Conservation (phyloP, 1,140 invertebrate genomes). For the Drosophila rhopaloa region DNA sequence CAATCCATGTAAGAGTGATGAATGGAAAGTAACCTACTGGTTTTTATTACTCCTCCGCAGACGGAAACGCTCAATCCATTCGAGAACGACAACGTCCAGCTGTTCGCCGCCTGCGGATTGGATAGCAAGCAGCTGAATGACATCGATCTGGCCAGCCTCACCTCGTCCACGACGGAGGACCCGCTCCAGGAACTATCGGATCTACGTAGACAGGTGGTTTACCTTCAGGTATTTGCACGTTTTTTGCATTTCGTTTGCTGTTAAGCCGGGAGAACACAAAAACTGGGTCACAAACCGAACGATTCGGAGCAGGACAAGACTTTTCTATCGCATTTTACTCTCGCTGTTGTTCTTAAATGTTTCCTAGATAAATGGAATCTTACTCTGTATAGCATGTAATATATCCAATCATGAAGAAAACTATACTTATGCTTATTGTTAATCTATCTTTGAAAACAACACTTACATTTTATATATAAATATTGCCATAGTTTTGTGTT, state of each 20-base stretch:
- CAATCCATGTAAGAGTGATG: not conserved
- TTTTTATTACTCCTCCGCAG: constrained; percentile 79
- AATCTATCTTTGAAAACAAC: constrained; percentile 11
- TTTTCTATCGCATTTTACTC: constrained; percentile 30
- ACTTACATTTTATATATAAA: constrained; percentile 20
- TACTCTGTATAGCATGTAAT: constrained; percentile 46
- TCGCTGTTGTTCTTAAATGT: constrained; percentile 60
- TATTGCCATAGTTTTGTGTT: constrained; percentile 28
- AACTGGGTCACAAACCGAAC: constrained; percentile 42
- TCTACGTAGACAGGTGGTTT: constrained; percentile 91
- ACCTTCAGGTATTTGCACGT: constrained; percentile 88
- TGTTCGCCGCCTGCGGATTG: constrained; percentile 86
- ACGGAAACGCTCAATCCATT: constrained; percentile 95
- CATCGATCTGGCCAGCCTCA: constrained; percentile 85
- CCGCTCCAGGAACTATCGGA: constrained; percentile 89
- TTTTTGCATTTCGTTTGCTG: constrained; percentile 77
- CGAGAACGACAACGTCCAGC: constrained; percentile 92
- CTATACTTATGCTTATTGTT: constrained; percentile 43
- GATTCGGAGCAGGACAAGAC: constrained; percentile 50
- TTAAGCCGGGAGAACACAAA: constrained; percentile 40
- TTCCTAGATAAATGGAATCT: constrained; percentile 24
- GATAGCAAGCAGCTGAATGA: constrained; percentile 86
- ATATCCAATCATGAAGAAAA: constrained; percentile 15
- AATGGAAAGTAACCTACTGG: constrained; percentile 13
- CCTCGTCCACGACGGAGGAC: constrained; percentile 85